phyloP scores from a whole-genome alignment of 2,888 invertebrate genomes.

The Cerceris rybyensis region DNA sequence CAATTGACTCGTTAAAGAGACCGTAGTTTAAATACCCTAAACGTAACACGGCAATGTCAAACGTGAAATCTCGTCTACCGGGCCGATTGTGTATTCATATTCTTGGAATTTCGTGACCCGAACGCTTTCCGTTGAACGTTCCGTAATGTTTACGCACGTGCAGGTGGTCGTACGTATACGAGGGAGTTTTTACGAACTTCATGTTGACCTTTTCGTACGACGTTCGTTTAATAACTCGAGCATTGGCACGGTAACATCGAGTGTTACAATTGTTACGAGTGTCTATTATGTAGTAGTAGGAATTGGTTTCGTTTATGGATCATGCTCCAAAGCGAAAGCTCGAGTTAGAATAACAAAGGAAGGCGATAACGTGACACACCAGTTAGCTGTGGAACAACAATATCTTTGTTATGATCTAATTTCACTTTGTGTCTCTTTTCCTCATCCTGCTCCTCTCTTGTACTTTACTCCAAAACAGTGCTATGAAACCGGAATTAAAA shows the following conservation, averaged over 20 bases:
- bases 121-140: slow-evolving; percentile 48
- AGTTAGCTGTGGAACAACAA: not conserved
- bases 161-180: slow-evolving; percentile 8
- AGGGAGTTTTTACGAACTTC: slow-evolving; percentile 10
- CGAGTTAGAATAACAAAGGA: not conserved
- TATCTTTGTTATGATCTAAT: not conserved
- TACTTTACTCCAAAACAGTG: not conserved
- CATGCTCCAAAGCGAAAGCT: not conserved
- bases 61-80: slow-evolving; percentile 25
- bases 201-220: not conserved
- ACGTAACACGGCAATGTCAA: not conserved
- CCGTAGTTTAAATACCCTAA: not conserved
- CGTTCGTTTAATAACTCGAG: slow-evolving; percentile 29
- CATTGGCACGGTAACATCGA: slow-evolving; percentile 19
- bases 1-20: not conserved
- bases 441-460: not conserved
- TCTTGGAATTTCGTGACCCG: slow-evolving; percentile 37
- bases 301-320: not conserved
- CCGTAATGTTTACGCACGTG: slow-evolving; percentile 50
- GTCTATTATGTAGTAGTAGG: not conserved
- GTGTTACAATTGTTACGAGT: slow-evolving; percentile 17
- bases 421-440: not conserved
- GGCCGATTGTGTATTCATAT: slow-evolving; percentile 35
- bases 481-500: slow-evolving; percentile 34
- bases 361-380: not conserved